Conservation (phyloP, 2,797 vertebrate species). For the Tenualosa ilisha region DNA sequence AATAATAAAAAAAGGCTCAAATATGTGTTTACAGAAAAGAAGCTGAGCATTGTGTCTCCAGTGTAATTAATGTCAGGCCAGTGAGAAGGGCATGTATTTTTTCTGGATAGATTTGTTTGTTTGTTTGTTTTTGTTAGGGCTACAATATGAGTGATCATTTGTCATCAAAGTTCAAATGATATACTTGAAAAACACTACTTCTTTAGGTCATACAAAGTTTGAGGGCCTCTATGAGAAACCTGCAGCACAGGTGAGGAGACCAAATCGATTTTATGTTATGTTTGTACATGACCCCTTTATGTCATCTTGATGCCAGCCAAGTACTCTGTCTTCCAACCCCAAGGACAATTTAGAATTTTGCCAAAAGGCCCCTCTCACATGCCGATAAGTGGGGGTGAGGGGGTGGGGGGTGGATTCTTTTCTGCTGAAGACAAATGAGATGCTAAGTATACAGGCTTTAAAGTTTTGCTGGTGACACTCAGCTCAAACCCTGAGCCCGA, state of each 20-base stretch:
- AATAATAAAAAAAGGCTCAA: background rate
- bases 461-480: constrained; percentile 49
- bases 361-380: background rate
- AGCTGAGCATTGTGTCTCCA: background rate
- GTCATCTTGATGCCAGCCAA: background rate
- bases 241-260: background rate
- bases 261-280: background rate
- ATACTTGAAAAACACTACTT: background rate
- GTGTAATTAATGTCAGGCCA: background rate
- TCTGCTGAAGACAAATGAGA: constrained; percentile 46
- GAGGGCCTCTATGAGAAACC: background rate
- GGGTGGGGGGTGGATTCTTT: background rate
- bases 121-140: too few species aligned
- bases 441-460: constrained; percentile 53
- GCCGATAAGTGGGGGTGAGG: background rate
- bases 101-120: background rate
- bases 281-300: constrained; percentile 19
- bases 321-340: constrained; percentile 1
- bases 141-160: background rate
- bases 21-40: background rate
- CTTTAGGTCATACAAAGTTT: constrained; percentile 31
- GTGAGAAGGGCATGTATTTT: background rate
- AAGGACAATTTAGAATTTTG: constrained; percentile 19
- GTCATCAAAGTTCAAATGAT: too few species aligned
- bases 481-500: constrained; percentile 44